Conservation (phyloP, 2,113 vertebrate genomes). For the Rhynchopsitta pachyrhyncha region DNA sequence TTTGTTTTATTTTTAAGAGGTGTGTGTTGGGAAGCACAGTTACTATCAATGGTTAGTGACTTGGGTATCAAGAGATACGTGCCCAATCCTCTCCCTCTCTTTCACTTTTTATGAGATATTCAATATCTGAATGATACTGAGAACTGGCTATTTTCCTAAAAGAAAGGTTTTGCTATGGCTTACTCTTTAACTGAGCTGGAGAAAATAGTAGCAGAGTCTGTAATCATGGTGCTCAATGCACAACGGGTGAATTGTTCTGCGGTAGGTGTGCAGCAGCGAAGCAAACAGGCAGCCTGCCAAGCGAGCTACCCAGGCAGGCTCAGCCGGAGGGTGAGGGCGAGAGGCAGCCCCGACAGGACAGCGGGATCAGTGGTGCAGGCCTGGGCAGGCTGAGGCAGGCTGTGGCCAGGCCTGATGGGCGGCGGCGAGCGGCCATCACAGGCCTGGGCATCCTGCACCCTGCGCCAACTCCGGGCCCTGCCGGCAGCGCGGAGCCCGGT, state of each 20-base stretch:
- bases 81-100: background rate
- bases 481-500: background rate
- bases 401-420: background rate
- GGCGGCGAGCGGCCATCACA: background rate
- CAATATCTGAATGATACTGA: background rate
- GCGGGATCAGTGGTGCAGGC: background rate
- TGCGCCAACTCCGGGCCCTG: background rate
- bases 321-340: background rate
- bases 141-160: background rate
- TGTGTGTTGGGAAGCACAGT: background rate
- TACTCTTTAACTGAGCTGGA: background rate
- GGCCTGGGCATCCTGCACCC: too few species aligned
- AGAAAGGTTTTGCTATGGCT: background rate
- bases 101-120: background rate
- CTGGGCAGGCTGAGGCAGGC: background rate
- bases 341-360: accelerated
- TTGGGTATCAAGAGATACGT: background rate
- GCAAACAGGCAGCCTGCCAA: too few species aligned
- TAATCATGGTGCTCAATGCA: accelerated
- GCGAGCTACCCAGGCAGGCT: accelerated
- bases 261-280: too few species aligned
- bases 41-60: too few species aligned
- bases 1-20: background rate
- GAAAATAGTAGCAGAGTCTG: background rate
- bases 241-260: background rate